phyloP scores from a whole-genome alignment of 2,888 invertebrate species.

The Drosophila neoperkinsi region DNA sequence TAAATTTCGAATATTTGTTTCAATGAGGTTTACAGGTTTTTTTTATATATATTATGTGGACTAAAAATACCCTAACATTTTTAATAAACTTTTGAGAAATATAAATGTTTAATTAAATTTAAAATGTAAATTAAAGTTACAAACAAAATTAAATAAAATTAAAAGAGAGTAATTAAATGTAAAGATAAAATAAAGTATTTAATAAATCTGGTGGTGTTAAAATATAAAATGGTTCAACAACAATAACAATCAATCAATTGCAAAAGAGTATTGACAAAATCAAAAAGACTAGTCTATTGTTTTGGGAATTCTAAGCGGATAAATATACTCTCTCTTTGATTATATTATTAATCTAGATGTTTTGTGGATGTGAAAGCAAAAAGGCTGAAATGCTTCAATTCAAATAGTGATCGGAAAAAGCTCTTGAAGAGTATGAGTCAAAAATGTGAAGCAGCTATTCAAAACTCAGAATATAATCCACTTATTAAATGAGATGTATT shows the following conservation, averaged over 20 bases:
- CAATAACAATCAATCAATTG: neutral
- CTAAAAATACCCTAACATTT: too few species aligned
- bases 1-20: neutral
- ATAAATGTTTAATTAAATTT: neutral
- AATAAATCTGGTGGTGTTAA: neutral
- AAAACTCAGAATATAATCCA: neutral
- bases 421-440: neutral
- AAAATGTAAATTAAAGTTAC: neutral
- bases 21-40: neutral
- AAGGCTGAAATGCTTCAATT: neutral
- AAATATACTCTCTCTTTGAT: neutral
- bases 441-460: neutral
- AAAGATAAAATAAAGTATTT: neutral
- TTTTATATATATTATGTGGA: too few species aligned
- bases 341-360: neutral
- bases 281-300: neutral
- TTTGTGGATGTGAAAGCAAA: neutral
- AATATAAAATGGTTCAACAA: neutral
- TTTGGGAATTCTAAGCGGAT: too few species aligned
- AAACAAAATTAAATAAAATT: neutral
- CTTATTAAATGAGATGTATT: neutral
- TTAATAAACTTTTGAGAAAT: neutral
- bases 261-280: neutral
- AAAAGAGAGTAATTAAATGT: too few species aligned
- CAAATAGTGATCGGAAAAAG: neutral